These are phyloP conservation scores for Margaritifera margaritifera DNA, from an alignment of 2,888 invertebrate species.

Conservation along the genomic window DNA sequence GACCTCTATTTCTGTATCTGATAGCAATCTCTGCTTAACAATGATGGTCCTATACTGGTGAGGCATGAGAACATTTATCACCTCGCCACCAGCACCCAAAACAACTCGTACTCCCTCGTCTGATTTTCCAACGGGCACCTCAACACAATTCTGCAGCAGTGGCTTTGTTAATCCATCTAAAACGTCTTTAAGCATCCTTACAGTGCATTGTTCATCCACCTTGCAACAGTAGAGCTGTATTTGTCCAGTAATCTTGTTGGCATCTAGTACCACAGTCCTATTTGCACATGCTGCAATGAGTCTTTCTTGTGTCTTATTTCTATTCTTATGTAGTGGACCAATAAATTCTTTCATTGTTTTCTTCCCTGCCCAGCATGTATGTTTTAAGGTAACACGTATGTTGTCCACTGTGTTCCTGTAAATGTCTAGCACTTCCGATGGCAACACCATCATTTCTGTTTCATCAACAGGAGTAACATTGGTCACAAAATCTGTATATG, in stretches of 20 bases:
- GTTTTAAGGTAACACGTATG: constrained; percentile 33
- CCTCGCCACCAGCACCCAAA: constrained; percentile 44
- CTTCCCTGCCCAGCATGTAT: constrained; percentile 44
- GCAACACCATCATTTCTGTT: constrained; percentile 38
- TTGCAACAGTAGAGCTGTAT: constrained; percentile 41
- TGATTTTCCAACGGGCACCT: constrained; percentile 27
- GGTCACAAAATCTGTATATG: constrained; percentile 56
- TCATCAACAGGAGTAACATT: constrained; percentile 57
- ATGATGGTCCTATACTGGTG: constrained; percentile 46
- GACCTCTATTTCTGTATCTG: constrained; percentile 14
- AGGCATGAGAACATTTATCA: constrained; percentile 49
- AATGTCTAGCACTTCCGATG: constrained; percentile 22
- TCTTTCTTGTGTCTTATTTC: constrained; percentile 41
- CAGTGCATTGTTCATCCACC: constrained; percentile 13
- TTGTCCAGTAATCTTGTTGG: constrained; percentile 42
- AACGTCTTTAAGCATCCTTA: constrained; percentile 3
- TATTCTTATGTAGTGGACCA: constrained; percentile 45
- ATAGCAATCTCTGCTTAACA: constrained; percentile 25
- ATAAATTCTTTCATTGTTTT: constrained; percentile 45
- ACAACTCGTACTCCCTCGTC: constrained; percentile 38
- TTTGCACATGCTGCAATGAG: constrained; percentile 22
- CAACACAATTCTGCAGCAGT: constrained; percentile 26
- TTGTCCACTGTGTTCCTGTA: constrained; percentile 34
- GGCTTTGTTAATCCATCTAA: constrained; percentile 17
- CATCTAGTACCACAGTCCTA: constrained; percentile 47